Conservation (phyloP, 2,797 vertebrate genomes). For the Lateolabrax maculatus region DNA sequence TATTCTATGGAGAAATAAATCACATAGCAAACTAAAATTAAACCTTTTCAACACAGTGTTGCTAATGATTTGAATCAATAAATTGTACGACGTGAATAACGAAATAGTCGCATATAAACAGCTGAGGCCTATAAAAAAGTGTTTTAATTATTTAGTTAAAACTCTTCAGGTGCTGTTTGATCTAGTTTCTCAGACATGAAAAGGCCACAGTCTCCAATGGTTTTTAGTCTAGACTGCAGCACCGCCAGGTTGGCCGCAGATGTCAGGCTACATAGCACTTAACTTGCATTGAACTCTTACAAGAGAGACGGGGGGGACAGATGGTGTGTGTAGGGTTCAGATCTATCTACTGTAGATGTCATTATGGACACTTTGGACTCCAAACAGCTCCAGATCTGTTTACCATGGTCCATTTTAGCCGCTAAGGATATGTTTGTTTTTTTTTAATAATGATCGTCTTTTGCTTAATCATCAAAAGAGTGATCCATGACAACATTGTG, state of each 20-base stretch:
- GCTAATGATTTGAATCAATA: background rate
- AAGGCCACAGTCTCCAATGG: constrained; percentile 30
- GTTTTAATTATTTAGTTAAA: constrained; percentile 13
- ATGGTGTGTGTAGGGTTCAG: constrained; percentile 42
- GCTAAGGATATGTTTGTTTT: background rate
- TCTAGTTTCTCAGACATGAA: constrained; percentile 42
- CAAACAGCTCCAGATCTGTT: constrained; percentile 28
- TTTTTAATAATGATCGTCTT: background rate
- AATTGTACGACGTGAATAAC: background rate
- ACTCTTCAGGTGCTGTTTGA: constrained; percentile 9
- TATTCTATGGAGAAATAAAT: constrained; percentile 1
- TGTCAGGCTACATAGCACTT: constrained; percentile 45
- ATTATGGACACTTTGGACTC: constrained; percentile 37
- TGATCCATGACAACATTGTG: background rate
- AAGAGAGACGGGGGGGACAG: constrained; percentile 38
- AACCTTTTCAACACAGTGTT: background rate
- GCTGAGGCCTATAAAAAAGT: background rate
- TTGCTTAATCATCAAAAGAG: background rate
- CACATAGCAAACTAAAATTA: background rate
- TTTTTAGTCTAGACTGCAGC: constrained; percentile 37
- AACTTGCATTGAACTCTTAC: constrained; percentile 9
- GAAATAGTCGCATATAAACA: background rate
- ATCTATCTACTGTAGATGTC: constrained; percentile 44
- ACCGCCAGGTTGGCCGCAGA: constrained; percentile 27
- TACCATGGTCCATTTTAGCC: constrained; percentile 11